Percentiles rank a stretch among this genome's conserved stretches.
These are phyloP conservation scores for Cephus sareptanus DNA, from an alignment of 2,888 invertebrate species.

Conservation along the genomic window DNA sequence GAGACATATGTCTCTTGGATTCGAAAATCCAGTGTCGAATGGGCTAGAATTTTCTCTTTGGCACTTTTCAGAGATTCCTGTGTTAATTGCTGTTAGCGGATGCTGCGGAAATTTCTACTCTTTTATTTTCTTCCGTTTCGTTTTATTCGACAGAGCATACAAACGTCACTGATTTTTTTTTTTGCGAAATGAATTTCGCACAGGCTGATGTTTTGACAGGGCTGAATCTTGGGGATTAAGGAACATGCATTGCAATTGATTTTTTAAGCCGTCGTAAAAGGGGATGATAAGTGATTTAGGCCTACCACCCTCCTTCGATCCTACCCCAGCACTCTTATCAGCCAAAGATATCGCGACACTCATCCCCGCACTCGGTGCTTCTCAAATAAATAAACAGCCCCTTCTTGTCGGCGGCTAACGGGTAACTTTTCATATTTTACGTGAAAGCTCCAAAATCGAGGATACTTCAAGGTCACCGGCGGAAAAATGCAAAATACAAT, in stretches of 20 bases:
- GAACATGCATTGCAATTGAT: not conserved
- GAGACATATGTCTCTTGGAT: not conserved
- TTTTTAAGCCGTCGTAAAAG: not conserved
- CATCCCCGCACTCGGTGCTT: not conserved
- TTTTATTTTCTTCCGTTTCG: not conserved
- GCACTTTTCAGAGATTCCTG: conserved; percentile 11
- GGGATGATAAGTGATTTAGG: not conserved
- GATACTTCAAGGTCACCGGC: not conserved
- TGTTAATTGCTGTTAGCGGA: conserved; percentile 33
- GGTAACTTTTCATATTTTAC: not conserved
- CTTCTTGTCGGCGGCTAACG: not conserved
- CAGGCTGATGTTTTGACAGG: not conserved
- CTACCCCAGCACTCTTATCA: not conserved
- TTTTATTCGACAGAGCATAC: not conserved
- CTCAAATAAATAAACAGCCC: not conserved
- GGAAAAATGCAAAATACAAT: not conserved
- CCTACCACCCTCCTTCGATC: not conserved
- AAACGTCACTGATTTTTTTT: not conserved
- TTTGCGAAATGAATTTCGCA: not conserved
- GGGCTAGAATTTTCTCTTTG: not conserved
- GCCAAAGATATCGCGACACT: not conserved
- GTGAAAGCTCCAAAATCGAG: not conserved
- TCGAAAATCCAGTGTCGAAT: not conserved
- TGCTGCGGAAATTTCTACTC: not conserved
- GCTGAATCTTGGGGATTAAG: not conserved